These are phyloP conservation scores for Orchestes rusci DNA, from an alignment of 2,888 invertebrate species.

Conservation along the genomic window DNA sequence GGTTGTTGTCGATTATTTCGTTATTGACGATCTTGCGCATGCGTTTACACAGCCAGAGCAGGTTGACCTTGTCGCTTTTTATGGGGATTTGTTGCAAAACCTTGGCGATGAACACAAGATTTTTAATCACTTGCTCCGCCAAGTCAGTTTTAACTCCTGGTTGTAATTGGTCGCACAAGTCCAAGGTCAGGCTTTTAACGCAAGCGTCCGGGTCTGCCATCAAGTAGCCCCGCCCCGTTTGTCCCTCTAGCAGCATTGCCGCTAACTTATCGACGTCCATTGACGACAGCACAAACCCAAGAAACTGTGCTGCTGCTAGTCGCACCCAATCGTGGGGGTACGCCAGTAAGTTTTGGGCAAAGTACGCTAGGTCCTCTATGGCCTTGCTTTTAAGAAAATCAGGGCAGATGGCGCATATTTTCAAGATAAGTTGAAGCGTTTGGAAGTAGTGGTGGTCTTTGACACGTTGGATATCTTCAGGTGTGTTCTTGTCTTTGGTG, in stretches of 20 bases:
- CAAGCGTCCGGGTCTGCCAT: slow-evolving; percentile 55
- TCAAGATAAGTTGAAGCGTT: slow-evolving; percentile 62
- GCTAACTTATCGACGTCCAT: slow-evolving; percentile 57
- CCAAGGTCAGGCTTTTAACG: slow-evolving; percentile 61
- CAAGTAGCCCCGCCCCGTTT: slow-evolving; percentile 41
- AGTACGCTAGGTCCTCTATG: slow-evolving; percentile 55
- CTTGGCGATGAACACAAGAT: slow-evolving; percentile 62
- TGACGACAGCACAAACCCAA: slow-evolving; percentile 62
- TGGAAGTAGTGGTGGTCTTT: slow-evolving; percentile 72
- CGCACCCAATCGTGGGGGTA: slow-evolving; percentile 87
- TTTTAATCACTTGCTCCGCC: slow-evolving; percentile 66
- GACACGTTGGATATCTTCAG: slow-evolving; percentile 54
- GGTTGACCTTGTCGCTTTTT: slow-evolving; percentile 49
- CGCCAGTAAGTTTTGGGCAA: slow-evolving; percentile 63
- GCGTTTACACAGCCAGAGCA: slow-evolving; percentile 68
- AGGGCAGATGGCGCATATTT: slow-evolving; percentile 58
- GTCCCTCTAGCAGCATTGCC: slow-evolving; percentile 40
- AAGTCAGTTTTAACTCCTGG: slow-evolving; percentile 61
- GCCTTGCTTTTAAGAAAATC: slow-evolving; percentile 49
- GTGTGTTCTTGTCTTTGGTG: slow-evolving; percentile 33
- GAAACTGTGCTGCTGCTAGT: slow-evolving; percentile 65
- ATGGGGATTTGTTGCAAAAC: slow-evolving; percentile 52
- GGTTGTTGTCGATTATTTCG: slow-evolving; percentile 69
- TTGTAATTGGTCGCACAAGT: slow-evolving; percentile 68
- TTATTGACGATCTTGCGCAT: slow-evolving; percentile 68